phyloP scores from a whole-genome alignment of 2,888 invertebrate genomes.

The Drosophila planitibia region DNA sequence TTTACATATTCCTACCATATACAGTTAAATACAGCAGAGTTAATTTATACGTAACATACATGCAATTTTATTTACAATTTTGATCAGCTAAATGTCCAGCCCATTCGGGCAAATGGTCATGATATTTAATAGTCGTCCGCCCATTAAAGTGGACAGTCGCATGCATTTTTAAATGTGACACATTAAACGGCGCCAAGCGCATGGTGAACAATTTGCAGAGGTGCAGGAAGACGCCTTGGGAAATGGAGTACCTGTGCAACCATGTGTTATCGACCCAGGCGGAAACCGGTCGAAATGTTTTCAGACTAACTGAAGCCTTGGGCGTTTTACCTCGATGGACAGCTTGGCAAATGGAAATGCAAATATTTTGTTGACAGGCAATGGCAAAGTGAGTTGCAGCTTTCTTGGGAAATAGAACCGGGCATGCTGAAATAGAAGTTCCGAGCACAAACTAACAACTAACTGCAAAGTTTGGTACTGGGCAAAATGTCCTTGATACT shows the following conservation, averaged over 20 bases:
- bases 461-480: slow-evolving; percentile 33
- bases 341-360: slow-evolving; percentile 62
- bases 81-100: slow-evolving; percentile 63
- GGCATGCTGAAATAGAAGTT: slow-evolving; percentile 57
- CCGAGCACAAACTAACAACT: slow-evolving; percentile 16
- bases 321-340: slow-evolving; percentile 29
- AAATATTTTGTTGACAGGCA: slow-evolving; percentile 72
- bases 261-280: slow-evolving; percentile 46
- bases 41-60: slow-evolving; percentile 54
- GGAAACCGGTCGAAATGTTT: slow-evolving; percentile 18
- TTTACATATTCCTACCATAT: slow-evolving; percentile 12
- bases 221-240: slow-evolving; percentile 7
- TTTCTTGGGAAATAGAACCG: slow-evolving; percentile 51
- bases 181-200: slow-evolving; percentile 45
- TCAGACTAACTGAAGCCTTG: slow-evolving; percentile 31
- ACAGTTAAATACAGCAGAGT: slow-evolving; percentile 49
- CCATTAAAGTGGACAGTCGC: slow-evolving; percentile 58
- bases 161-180: slow-evolving; percentile 73
- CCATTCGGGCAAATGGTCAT: slow-evolving; percentile 30
- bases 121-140: slow-evolving; percentile 57
- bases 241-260: slow-evolving; percentile 25
- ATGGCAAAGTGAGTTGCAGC: slow-evolving; percentile 67
- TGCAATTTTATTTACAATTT: slow-evolving; percentile 71
- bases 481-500: slow-evolving; percentile 38
- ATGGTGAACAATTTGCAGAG: slow-evolving; percentile 2